Conservation (phyloP, 2,888 invertebrate genomes). For the Eristalinus aeneus region DNA sequence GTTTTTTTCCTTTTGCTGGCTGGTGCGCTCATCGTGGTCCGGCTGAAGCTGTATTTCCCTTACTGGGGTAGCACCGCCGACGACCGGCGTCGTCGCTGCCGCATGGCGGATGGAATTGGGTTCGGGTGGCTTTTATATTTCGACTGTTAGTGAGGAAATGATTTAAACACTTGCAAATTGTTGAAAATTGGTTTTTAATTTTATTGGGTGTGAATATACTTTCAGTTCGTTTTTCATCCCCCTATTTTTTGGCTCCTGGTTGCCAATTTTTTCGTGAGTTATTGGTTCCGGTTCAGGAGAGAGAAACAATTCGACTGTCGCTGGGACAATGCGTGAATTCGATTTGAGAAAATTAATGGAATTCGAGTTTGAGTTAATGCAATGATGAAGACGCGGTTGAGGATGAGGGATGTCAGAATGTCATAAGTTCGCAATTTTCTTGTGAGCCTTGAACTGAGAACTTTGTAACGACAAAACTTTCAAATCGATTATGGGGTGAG, state of each 20-base stretch:
- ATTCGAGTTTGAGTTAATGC: neutral
- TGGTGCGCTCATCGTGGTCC: constrained; percentile 19
- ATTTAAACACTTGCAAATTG: constrained; percentile 67
- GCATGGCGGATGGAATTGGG: neutral
- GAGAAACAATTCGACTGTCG: neutral
- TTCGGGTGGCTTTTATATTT: constrained; percentile 33
- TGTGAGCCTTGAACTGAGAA: neutral
- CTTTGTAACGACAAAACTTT: neutral
- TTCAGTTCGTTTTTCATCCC: neutral
- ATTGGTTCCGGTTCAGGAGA: constrained; percentile 27
- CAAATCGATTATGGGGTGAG: neutral
- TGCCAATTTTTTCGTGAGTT: constrained; percentile 36
- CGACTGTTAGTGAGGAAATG: constrained; percentile 50
- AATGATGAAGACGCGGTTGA: neutral
- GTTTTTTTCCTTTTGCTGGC: neutral
- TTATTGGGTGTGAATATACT: constrained; percentile 60
- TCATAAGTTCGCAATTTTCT: neutral
- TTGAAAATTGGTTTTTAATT: constrained; percentile 62
- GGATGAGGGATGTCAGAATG: neutral
- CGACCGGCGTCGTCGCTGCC: neutral
- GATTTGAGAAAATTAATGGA: constrained; percentile 9
- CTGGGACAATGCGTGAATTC: constrained; percentile 1
- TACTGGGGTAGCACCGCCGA: neutral
- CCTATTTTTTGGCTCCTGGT: constrained; percentile 7
- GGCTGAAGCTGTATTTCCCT: constrained; percentile 27